Evolutionary conservation across 30 jellyfish, hydroid and myxozoan species (phyloP).

Genomic region (Aurelia aurita): DNA sequence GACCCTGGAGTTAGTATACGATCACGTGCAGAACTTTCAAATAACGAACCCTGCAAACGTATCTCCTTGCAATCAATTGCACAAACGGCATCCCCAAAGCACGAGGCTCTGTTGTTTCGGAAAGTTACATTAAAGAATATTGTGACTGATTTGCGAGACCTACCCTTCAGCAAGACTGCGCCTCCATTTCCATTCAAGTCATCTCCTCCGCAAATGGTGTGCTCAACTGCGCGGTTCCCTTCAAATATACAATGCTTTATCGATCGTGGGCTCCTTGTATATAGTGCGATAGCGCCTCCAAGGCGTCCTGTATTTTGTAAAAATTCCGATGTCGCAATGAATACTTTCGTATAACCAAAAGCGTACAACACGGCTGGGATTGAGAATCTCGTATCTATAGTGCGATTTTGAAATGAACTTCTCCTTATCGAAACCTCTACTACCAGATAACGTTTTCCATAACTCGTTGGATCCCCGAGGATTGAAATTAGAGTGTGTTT

Average conservation of each 20-base stretch:
- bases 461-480: too few species aligned
- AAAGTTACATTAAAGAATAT: not conserved
- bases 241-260: not conserved
- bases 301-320: not conserved
- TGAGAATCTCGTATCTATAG: not conserved
- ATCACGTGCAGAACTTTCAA: not conserved
- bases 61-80: not conserved
- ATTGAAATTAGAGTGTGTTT: not conserved
- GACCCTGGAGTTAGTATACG: not conserved
- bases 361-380: not conserved
- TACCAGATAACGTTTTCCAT: not conserved
- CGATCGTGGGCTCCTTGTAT: not conserved
- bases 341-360: not conserved
- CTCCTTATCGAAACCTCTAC: not conserved
- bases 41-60: not conserved
- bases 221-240: conserved; percentile 1
- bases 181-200: not conserved
- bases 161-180: not conserved
- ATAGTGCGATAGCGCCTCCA: not conserved
- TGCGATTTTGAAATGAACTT: not conserved
- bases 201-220: not conserved
- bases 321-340: not conserved
- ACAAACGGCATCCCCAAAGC: not conserved
- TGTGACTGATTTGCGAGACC: not conserved
- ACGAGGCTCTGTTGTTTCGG: not conserved